Conservation (phyloP, 64 coral and sea anemone genomes). For the Dendrophyllia cribrosa region DNA sequence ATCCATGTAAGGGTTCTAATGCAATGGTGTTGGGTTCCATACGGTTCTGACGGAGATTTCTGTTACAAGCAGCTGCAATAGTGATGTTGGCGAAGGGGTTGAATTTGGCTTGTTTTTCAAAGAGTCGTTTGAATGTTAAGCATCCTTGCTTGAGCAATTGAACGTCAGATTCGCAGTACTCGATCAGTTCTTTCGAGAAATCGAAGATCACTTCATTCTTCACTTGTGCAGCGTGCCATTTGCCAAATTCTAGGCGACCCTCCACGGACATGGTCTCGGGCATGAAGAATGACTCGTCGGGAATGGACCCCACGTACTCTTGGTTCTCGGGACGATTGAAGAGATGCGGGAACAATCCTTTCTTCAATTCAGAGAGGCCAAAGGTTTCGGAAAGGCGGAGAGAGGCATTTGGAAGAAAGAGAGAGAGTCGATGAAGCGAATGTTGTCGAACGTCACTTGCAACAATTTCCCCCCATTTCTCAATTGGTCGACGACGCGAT, state of each 20-base stretch:
- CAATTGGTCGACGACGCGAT: neutral
- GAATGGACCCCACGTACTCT: slow-evolving; percentile 8
- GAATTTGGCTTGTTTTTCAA: neutral
- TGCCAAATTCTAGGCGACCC: neutral
- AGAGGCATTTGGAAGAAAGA: slow-evolving; percentile 32
- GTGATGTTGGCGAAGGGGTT: slow-evolving; percentile 30
- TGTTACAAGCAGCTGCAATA: slow-evolving; percentile 43
- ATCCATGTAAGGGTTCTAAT: no score
- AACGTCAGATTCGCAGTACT: slow-evolving; percentile 50
- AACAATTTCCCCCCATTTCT: slow-evolving; percentile 40
- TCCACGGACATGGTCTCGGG: slow-evolving; percentile 39
- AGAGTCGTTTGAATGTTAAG: slow-evolving; percentile 24
- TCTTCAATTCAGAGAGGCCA: neutral
- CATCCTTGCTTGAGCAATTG: slow-evolving; percentile 33
- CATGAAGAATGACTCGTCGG: neutral
- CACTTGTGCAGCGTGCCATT: slow-evolving; percentile 9
- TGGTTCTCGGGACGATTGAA: slow-evolving; percentile 33
- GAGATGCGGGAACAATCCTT: slow-evolving; percentile 49
- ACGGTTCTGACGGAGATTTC: neutral
- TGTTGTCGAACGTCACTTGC: neutral
- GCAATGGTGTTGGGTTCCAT: no score
- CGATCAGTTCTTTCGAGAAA: slow-evolving; percentile 15
- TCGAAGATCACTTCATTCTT: neutral
- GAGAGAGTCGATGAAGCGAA: slow-evolving; percentile 16
- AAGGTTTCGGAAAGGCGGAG: slow-evolving; percentile 39